These are phyloP conservation scores for Aphodius sticticus DNA, from an alignment of 2,888 invertebrate genomes.

Conservation along the genomic window DNA sequence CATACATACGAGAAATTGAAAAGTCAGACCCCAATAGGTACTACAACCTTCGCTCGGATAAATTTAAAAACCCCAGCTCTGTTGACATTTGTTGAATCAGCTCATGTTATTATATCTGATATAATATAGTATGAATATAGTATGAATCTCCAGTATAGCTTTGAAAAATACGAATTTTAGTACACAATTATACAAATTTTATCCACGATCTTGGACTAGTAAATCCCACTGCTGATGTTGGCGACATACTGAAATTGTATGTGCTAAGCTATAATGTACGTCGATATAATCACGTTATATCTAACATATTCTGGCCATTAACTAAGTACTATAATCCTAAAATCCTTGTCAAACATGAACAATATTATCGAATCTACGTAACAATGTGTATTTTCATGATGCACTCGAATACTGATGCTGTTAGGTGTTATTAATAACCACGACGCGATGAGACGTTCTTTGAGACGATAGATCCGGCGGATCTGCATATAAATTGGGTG, in stretches of 20 bases:
- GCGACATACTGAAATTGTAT: too few species aligned
- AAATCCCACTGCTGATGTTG: too few species aligned
- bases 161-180: background rate
- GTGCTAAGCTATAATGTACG: too few species aligned
- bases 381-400: background rate
- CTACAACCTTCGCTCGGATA: background rate
- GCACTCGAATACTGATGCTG: background rate
- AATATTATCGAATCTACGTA: background rate
- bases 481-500: slow-evolving; percentile 25
- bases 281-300: too few species aligned
- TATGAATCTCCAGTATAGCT: background rate
- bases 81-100: background rate
- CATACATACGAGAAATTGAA: background rate
- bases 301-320: too few species aligned
- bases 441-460: background rate
- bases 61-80: background rate
- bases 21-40: background rate
- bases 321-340: too few species aligned
- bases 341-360: too few species aligned
- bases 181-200: too few species aligned
- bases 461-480: slow-evolving; percentile 4
- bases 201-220: too few species aligned
- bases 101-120: background rate
- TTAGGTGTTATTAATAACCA: background rate
- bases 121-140: too few species aligned